These are phyloP conservation scores for Aphelinus atriplicis DNA, from an alignment of 1,140 invertebrate species.

Conservation along the genomic window DNA sequence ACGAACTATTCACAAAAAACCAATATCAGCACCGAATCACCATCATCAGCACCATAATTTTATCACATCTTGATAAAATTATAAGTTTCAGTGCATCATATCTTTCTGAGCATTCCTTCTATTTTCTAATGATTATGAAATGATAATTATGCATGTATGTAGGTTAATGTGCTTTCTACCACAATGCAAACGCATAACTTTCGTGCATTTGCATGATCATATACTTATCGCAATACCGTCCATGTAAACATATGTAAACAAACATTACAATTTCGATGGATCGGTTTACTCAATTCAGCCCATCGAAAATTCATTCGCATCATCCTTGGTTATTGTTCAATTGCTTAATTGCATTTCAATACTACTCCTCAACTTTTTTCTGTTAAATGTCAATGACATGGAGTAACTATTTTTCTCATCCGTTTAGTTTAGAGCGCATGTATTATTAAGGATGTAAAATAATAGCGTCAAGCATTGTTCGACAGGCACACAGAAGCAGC, in stretches of 20 bases:
- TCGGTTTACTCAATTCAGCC: slow-evolving; percentile 1
- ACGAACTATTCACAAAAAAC: too few species aligned
- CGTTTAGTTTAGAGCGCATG: too few species aligned
- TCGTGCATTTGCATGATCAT: slow-evolving; percentile 17
- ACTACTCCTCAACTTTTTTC: too few species aligned
- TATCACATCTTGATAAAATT: too few species aligned
- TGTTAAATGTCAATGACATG: too few species aligned
- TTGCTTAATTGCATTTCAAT: too few species aligned
- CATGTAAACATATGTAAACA: slow-evolving; percentile 6
- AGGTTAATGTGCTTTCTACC: slow-evolving; percentile 10
- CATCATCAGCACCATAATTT: too few species aligned
- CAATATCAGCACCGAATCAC: too few species aligned
- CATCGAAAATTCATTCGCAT: slow-evolving; percentile 7
- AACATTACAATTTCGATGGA: not conserved
- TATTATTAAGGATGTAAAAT: slow-evolving; percentile 12
- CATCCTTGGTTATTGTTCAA: too few species aligned
- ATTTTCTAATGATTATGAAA: slow-evolving; percentile 7
- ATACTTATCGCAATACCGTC: slow-evolving; percentile 10
- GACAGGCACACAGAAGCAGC: slow-evolving; percentile 12
- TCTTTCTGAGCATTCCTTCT: not conserved
- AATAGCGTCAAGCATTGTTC: slow-evolving; percentile 15
- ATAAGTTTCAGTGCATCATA: too few species aligned
- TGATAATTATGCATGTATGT: not conserved
- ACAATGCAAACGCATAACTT: slow-evolving; percentile 18
- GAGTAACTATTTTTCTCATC: too few species aligned